These are phyloP conservation scores for Alligator sinensis DNA, from an alignment of 2,113 vertebrate species.

Conservation along the genomic window DNA sequence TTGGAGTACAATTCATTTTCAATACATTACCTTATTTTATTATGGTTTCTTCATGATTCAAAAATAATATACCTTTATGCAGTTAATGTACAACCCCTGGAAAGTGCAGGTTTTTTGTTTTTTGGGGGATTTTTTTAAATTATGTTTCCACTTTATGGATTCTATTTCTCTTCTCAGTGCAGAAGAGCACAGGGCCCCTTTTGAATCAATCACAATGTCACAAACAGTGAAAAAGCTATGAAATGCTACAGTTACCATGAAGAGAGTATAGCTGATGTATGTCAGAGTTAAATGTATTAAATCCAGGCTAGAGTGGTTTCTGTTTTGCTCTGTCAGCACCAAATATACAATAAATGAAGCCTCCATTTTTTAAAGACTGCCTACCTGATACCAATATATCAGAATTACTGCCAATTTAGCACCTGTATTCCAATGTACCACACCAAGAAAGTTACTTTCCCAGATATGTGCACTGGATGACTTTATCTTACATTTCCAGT, in stretches of 20 bases:
- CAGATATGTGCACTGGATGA: rapidly evolving
- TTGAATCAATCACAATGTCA: neutral
- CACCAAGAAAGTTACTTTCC: neutral
- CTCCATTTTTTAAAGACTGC: neutral
- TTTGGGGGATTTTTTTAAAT: neutral
- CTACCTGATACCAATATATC: neutral
- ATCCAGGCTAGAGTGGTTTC: neutral
- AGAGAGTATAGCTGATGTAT: neutral
- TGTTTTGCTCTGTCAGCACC: neutral
- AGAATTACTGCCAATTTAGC: rapidly evolving
- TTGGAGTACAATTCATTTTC: neutral
- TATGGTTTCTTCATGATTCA: neutral
- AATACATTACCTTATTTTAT: neutral
- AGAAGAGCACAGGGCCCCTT: neutral
- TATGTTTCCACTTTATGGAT: neutral
- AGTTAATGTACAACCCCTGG: neutral
- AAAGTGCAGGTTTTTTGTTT: too few relatives aligned
- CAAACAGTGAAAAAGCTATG: neutral
- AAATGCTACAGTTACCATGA: neutral
- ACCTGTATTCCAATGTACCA: rapidly evolving
- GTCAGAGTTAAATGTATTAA: neutral
- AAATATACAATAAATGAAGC: rapidly evolving
- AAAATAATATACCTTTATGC: neutral
- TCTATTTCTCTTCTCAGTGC: neutral
- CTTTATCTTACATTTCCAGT: neutral